Evolutionary conservation across 2,888 invertebrate species (phyloP).

Genomic region (Xylocampa areola): DNA sequence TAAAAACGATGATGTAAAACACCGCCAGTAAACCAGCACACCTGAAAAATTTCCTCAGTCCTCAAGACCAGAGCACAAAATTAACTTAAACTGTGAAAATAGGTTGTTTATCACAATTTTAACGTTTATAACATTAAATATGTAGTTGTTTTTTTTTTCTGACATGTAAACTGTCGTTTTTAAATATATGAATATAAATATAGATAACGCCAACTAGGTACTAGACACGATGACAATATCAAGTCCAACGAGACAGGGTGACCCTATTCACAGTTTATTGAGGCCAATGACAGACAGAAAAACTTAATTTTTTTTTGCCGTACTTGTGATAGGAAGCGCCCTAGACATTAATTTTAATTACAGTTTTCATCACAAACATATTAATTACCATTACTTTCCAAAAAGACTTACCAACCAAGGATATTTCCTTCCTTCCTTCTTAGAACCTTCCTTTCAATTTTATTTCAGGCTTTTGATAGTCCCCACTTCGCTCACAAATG

Average conservation of each 20-base stretch:
- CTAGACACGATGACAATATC: constrained; percentile 10
- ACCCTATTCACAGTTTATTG: constrained; percentile 6
- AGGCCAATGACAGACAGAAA: not conserved
- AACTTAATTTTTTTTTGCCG: constrained; percentile 7
- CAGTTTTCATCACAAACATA: not conserved
- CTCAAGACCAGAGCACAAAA: no score
- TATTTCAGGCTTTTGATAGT: constrained; percentile 23
- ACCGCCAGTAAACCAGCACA: no score
- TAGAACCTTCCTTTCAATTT: constrained; percentile 25
- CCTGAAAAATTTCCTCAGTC: no score
- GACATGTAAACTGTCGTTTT: no score
- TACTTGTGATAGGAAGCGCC: not conserved
- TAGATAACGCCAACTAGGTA: no score
- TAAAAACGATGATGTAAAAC: no score
- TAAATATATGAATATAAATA: no score
- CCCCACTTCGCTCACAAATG: constrained; percentile 14
- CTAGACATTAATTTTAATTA: constrained; percentile 3
- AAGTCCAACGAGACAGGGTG: constrained; percentile 4
- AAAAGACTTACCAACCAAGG: not conserved
- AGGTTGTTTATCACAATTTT: no score
- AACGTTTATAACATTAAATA: no score
- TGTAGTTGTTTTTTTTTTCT: no score
- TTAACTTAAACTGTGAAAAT: no score
- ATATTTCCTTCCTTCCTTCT: constrained; percentile 20
- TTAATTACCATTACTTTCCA: not conserved